Conservation (phyloP, 2,888 invertebrate species). For the Dicyrtomina minuta region DNA sequence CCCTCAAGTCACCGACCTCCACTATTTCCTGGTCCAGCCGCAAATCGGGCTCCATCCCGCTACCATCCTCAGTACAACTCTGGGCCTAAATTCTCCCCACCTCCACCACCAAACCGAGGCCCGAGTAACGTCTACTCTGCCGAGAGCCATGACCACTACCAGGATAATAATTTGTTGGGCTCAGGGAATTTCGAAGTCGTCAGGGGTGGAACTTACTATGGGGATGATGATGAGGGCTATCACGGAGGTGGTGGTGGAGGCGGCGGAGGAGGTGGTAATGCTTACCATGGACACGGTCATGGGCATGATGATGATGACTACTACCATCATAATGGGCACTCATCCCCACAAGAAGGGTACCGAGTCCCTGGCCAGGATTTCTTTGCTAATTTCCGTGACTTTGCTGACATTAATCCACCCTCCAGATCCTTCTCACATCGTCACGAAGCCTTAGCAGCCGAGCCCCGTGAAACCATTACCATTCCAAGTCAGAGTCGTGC, state of each 20-base stretch:
- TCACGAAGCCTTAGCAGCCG: slow-evolving; percentile 44
- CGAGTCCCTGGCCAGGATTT: slow-evolving; percentile 69
- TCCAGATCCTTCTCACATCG: slow-evolving; percentile 68
- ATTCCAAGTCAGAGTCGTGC: slow-evolving; percentile 22
- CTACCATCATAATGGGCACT: slow-evolving; percentile 62
- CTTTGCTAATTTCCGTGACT: slow-evolving; percentile 85
- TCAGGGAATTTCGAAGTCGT: slow-evolving; percentile 86
- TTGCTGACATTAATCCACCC: slow-evolving; percentile 84
- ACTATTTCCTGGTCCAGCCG: slow-evolving; percentile 50
- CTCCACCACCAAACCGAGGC: slow-evolving; percentile 44
- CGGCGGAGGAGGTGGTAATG: slow-evolving; percentile 53
- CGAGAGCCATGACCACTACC: slow-evolving; percentile 55
- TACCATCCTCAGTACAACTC: slow-evolving; percentile 44
- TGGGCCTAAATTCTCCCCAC: slow-evolving; percentile 39
- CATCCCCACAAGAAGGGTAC: slow-evolving; percentile 65
- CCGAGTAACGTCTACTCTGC: slow-evolving; percentile 47
- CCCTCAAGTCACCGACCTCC: slow-evolving; percentile 40
- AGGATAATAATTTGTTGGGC: slow-evolving; percentile 68
- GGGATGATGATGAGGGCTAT: slow-evolving; percentile 65
- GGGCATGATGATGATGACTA: slow-evolving; percentile 67
- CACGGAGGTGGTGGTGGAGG: slow-evolving; percentile 59
- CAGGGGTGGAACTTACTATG: slow-evolving; percentile 77
- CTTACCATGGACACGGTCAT: slow-evolving; percentile 76
- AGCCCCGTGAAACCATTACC: slow-evolving; percentile 33
- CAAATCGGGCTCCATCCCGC: slow-evolving; percentile 50